Evolutionary conservation across 2,113 vertebrate genomes (phyloP).

Genomic region (cat (Felis catus)): DNA sequence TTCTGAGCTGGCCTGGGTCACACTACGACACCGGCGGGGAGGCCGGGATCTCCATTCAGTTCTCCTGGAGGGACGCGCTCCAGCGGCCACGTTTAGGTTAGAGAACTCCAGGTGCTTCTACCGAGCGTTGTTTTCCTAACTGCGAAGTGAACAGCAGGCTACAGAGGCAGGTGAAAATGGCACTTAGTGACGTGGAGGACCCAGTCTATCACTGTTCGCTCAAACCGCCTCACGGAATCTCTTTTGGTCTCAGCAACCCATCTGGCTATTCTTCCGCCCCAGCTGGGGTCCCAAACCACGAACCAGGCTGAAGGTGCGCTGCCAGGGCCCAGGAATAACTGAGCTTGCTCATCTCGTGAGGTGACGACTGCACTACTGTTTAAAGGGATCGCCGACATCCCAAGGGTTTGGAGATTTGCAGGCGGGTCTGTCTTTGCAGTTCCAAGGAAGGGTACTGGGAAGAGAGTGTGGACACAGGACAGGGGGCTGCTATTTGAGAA

Average conservation of each 20-base stretch:
- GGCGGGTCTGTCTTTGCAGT: background rate
- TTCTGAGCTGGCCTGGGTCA: conserved; percentile 60
- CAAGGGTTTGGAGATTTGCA: background rate
- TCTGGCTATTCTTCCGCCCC: background rate
- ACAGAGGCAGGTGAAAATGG: background rate
- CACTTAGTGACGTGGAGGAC: background rate
- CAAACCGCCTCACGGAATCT: background rate
- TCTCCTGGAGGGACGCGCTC: too few species aligned
- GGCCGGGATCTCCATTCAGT: background rate
- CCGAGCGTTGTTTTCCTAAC: background rate
- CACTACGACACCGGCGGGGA: rapidly evolving
- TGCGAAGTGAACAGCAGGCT: background rate
- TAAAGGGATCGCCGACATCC: background rate
- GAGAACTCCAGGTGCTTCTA: background rate
- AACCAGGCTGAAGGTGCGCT: background rate
- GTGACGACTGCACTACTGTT: background rate
- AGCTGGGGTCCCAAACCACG: background rate
- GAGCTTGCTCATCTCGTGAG: background rate
- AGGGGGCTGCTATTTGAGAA: background rate
- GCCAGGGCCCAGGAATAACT: rapidly evolving
- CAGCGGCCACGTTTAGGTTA: background rate
- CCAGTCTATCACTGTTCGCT: background rate
- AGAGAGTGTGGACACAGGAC: background rate
- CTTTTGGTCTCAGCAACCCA: background rate
- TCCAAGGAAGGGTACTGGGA: background rate